Base-by-base conservation (phyloP, 2,888 invertebrate species). In the Thecophora atra region DNA sequence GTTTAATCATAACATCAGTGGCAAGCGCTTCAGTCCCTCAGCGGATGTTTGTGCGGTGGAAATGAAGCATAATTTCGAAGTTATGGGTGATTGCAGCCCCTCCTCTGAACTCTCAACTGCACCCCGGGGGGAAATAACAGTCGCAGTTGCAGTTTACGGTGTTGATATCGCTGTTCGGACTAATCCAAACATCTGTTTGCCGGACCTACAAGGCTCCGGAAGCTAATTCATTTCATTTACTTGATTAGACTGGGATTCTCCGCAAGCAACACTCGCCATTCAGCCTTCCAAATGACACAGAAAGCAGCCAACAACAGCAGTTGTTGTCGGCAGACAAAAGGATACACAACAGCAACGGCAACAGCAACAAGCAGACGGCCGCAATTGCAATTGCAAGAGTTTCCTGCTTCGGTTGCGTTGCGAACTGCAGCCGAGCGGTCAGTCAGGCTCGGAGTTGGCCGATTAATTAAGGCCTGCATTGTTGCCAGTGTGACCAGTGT, bases 381-480 rank as follows among this genome's bases (percentile, higher is more conserved):
- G 42, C 30, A 21, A 63, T 21, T 63, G 37, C 19, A 63, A 63
- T 42, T 63, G n/a, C 21, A 63, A 42, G 30, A 63, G 21, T 24
- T 63, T 21, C 37, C 42, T 62, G 28, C 52, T 21, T 26, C 56
- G 26, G 56, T 15, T 56, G 15, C 21, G 37, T 62, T 42, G 56
- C 56, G 24, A 1, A 24, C 56, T 19, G 11, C 65, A 26, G 47
- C 3, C 13, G 44, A 17, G 19, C 44, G 15, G 64, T 8, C 42
- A 21, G 24, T n/a, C 64, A 21, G 8, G 21, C 67, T 68, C n/a
- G 42, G 17, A 47, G 26, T 26, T 47, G 69, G 54, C 69, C 69
- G 47, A 62, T 69, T 69, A 69, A 69, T 69, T 69, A 69, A 60
- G 69, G 28, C n/a, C 60, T 62, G 60, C 69, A 69, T 69, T 47